Base-by-base conservation (phyloP, 2,797 vertebrate species). In the Capromys pilorides region DNA sequence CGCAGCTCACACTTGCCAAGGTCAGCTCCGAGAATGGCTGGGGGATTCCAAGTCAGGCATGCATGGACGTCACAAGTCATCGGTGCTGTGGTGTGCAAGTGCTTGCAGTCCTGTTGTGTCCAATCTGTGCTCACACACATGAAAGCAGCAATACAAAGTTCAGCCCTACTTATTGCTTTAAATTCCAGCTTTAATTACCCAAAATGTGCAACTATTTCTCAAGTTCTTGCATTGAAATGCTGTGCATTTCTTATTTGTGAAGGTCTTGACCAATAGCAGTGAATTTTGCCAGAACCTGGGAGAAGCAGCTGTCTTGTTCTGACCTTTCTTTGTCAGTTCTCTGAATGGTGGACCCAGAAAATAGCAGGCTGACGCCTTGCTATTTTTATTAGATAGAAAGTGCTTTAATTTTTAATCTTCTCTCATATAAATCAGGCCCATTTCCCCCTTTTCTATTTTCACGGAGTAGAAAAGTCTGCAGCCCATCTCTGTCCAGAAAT, bases 371-470 rank as follows among this genome's bases (percentile, higher is more conserved):
- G 49, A 33, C 6, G 79, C 33, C 21, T 78, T 84, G 62, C 82
- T 96, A 64, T 95, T 88, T 94, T 92, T 79, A 79, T 80, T 83
- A 28, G 9, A 69, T 14, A 87, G 77, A 78, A 54, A 78, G 39
- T 57, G 6, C 54, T 93, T 93, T 67, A 90, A 80, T 59, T 88
- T 95, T 92, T 78, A 22, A 88, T 84, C 10, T 45, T 86, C 91
- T 57, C 24, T 82, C 49, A 11, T 78, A 45, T 77, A 92, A 80
- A 71, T 81, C 62, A 49, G 54, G 36, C 21, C n/a, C 26, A n/a
- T 61, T 94, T 57, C 45, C 61, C 49, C 31, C 66, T 93, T 93
- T 95, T 83, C 26, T 62, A 13, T 90, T 94, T 81, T 66, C 45
- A 69, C 45, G 3, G 61, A 67, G 36, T 57, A 91, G 66, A 7